These are phyloP conservation scores for Pocota personata DNA, from an alignment of 2,888 invertebrate species.

Conservation along the genomic window DNA sequence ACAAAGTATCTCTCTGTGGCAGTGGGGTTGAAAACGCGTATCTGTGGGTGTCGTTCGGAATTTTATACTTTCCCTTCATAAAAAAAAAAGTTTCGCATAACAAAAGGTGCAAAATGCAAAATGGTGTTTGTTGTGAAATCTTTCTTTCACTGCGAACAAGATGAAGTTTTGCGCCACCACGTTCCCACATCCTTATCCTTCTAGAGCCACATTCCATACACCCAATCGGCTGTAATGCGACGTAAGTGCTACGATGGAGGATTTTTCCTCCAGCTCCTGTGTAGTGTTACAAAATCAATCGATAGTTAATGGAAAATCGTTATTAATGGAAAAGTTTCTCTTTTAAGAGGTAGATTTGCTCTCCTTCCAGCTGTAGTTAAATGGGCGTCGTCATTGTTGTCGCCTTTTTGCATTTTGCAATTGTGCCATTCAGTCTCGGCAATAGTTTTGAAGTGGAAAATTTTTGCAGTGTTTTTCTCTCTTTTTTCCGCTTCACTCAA, in stretches of 20 bases:
- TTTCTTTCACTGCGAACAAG: constrained; percentile 42
- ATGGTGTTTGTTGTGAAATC: constrained; percentile 65
- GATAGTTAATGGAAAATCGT: constrained; percentile 83
- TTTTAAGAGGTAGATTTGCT: constrained; percentile 38
- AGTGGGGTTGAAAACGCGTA: constrained; percentile 10
- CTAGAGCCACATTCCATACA: constrained; percentile 32
- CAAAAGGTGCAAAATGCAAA: constrained; percentile 73
- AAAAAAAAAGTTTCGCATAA: constrained; percentile 46
- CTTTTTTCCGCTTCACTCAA: constrained; percentile 48
- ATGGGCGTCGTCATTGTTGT: constrained; percentile 8
- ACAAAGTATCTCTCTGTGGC: constrained; percentile 53
- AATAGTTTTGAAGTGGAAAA: constrained; percentile 69
- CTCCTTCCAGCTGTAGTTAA: neutral
- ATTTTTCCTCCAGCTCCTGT: neutral
- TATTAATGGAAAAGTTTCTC: constrained; percentile 82
- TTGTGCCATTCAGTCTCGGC: constrained; percentile 57
- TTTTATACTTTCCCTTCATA: constrained; percentile 46
- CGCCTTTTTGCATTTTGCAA: constrained; percentile 45
- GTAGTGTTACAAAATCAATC: constrained; percentile 80
- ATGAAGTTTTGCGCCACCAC: constrained; percentile 52
- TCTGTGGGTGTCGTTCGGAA: constrained; percentile 52
- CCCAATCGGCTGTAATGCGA: constrained; percentile 59
- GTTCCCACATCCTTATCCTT: constrained; percentile 11
- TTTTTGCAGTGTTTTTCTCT: constrained; percentile 15
- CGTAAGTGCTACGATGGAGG: constrained; percentile 40